Evolutionary conservation across 2,797 vertebrate genomes (phyloP).

Genomic region (Lophotriccus pileatus): DNA sequence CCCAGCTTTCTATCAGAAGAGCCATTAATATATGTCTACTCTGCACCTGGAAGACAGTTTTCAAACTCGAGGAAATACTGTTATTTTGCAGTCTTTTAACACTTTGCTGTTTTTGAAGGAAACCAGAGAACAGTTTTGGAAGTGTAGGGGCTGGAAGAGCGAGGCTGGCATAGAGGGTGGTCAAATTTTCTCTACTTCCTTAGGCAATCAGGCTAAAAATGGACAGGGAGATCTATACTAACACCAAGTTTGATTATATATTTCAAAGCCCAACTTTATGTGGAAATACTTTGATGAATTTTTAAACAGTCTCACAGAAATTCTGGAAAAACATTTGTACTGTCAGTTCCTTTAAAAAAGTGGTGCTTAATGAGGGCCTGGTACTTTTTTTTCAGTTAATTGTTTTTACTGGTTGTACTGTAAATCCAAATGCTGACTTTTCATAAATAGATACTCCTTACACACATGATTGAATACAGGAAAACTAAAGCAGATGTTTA

Average conservation of each 20-base stretch:
- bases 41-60: neutral
- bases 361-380: neutral
- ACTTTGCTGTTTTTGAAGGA: neutral
- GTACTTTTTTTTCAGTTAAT: neutral
- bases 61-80: neutral
- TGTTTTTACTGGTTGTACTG: neutral
- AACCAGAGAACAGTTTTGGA: neutral
- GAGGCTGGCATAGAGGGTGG: neutral
- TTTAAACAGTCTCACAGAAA: slow-evolving; percentile 4
- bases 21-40: neutral
- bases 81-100: neutral
- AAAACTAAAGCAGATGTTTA: neutral
- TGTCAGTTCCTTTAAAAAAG: neutral
- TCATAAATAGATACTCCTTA: neutral
- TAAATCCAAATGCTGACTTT: neutral
- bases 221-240: neutral
- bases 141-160: neutral
- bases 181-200: neutral
- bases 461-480: neutral
- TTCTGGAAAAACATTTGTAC: neutral
- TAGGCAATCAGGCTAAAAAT: neutral
- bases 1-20: neutral
- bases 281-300: slow-evolving; percentile 51
- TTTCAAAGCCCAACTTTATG: neutral
- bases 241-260: neutral